Percentiles rank a stretch among this genome's conserved stretches.
Evolutionary conservation across 2,888 invertebrate genomes (phyloP).

Genomic region (Microplitis manilae): DNA sequence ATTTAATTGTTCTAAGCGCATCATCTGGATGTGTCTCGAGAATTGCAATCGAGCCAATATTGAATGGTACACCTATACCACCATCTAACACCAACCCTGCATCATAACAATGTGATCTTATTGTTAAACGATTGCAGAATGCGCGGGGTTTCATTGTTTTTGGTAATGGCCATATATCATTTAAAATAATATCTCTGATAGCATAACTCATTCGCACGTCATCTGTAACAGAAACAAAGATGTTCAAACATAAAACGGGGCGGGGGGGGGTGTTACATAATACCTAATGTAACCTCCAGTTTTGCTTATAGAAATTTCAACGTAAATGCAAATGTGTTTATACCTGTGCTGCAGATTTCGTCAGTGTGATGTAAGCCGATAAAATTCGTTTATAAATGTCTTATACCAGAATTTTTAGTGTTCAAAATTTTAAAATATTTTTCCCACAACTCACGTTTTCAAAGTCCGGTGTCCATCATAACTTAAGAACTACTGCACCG

Average conservation of each 20-base stretch:
- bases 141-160: conserved; percentile 83
- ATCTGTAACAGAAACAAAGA: conserved; percentile 72
- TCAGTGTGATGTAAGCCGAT: no score
- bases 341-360: no score
- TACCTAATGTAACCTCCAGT: no score
- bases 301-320: no score
- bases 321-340: no score
- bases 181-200: conserved; percentile 93
- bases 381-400: no score
- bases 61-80: conserved; percentile 93
- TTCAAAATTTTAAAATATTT: no score
- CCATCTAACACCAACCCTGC: conserved; percentile 96
- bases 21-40: conserved; percentile 91
- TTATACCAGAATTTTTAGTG: no score
- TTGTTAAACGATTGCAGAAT: conserved; percentile 81
- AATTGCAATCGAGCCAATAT: conserved; percentile 90
- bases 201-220: conserved; percentile 89
- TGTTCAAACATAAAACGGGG: not conserved
- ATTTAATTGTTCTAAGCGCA: conserved; percentile 83
- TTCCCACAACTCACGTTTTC: no score
- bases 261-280: no score
- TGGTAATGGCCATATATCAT: conserved; percentile 88
- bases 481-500: no score
- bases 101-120: conserved; percentile 92
- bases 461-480: no score